Conservation (phyloP, 2,888 invertebrate species). For the Hyposoter didymator region DNA sequence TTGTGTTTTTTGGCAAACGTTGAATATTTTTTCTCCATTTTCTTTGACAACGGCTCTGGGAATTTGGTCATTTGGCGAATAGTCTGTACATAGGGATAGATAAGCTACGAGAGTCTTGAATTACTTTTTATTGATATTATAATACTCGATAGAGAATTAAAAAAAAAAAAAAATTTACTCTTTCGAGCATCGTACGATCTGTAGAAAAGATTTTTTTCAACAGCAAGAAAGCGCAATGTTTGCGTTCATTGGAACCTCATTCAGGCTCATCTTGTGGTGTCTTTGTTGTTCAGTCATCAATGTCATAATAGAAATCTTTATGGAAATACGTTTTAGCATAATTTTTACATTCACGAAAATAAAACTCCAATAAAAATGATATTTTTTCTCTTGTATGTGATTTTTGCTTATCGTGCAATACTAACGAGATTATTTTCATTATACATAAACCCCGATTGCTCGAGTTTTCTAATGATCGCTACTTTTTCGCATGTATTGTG, state of each 20-base stretch:
- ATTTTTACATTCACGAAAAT: slow-evolving; percentile 23
- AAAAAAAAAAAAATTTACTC: neutral
- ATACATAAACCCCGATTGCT: slow-evolving; percentile 18
- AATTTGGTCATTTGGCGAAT: neutral
- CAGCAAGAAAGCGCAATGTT: slow-evolving; percentile 35
- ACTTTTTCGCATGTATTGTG: slow-evolving; percentile 38
- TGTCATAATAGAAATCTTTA: slow-evolving; percentile 26
- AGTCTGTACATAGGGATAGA: slow-evolving; percentile 56
- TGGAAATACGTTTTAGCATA: slow-evolving; percentile 36
- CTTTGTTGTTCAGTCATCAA: slow-evolving; percentile 33
- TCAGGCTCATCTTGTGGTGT: slow-evolving; percentile 23
- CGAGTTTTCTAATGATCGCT: slow-evolving; percentile 21
- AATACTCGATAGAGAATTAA: slow-evolving; percentile 40
- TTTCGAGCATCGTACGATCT: slow-evolving; percentile 1
- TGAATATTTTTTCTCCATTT: neutral
- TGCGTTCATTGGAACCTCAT: slow-evolving; percentile 42
- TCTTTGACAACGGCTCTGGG: neutral
- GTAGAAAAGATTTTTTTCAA: slow-evolving; percentile 7
- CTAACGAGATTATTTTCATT: slow-evolving; percentile 52
- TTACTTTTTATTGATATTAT: slow-evolving; percentile 52
- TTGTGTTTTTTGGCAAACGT: neutral
- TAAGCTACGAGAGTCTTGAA: slow-evolving; percentile 38
- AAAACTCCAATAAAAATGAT: slow-evolving; percentile 28
- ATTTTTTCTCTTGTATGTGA: slow-evolving; percentile 28
- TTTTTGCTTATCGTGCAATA: slow-evolving; percentile 57